phyloP scores from a whole-genome alignment of 2,797 vertebrate genomes.

The Phaenicophaeus curvirostris region DNA sequence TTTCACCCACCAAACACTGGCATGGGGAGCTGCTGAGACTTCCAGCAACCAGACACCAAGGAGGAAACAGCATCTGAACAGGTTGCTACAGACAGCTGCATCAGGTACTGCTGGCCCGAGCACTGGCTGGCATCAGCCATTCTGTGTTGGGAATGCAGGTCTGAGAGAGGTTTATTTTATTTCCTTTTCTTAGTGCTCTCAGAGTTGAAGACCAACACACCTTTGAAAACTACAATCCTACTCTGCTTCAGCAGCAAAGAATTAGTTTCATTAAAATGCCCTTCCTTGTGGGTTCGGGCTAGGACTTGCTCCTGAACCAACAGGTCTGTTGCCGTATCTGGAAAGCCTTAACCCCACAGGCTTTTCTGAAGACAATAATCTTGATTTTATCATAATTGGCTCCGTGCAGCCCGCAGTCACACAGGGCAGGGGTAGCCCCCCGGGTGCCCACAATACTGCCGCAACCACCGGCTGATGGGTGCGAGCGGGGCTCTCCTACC shows the following conservation, averaged over 20 bases:
- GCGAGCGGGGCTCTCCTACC: rapidly evolving
- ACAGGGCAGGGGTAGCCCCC: not conserved
- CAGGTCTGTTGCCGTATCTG: conserved; percentile 46
- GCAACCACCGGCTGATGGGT: not conserved
- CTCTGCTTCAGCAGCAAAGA: conserved; percentile 33
- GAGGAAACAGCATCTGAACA: not conserved
- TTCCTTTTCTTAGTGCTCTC: not conserved
- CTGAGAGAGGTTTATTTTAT: not conserved
- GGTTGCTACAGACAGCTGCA: not conserved
- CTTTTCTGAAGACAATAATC: conserved; percentile 27
- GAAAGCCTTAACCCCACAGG: conserved; percentile 45
- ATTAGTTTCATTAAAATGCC: conserved; percentile 57
- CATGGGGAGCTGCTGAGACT: not conserved
- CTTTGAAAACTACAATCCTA: not conserved
- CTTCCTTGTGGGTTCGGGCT: conserved; percentile 42
- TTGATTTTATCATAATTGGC: conserved; percentile 18
- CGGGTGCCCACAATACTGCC: not conserved
- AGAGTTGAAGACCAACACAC: not conserved
- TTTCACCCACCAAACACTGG: not conserved
- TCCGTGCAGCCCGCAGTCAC: not conserved
- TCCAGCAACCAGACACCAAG: not conserved
- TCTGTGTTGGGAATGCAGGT: not conserved
- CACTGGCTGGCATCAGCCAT: not conserved
- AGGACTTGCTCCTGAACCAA: conserved; percentile 60
- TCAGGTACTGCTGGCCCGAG: not conserved